Evolutionary conservation across 2,888 invertebrate species (phyloP).

Genomic region (Lymantria monacha): DNA sequence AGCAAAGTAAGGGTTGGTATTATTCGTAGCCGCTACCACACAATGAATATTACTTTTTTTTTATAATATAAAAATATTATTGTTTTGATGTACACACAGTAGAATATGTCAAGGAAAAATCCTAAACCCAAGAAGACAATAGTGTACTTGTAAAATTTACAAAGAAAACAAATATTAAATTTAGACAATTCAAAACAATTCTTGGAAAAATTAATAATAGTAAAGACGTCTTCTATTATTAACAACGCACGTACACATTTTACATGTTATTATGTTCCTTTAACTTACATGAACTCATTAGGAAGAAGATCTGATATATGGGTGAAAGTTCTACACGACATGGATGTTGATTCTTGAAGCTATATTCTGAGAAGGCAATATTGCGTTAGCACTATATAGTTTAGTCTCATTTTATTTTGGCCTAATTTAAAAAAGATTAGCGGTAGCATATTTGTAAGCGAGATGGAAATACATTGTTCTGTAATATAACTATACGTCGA

Average conservation of each 20-base stretch:
- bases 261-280: background rate
- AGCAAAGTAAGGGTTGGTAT: too few species aligned
- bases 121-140: too few species aligned
- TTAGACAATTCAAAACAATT: background rate
- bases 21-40: too few species aligned
- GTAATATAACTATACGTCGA: background rate
- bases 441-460: conserved; percentile 3
- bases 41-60: too few species aligned
- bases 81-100: too few species aligned
- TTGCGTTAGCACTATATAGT: conserved; percentile 67
- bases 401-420: conserved; percentile 60
- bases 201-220: background rate
- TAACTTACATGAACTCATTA: conserved; percentile 40
- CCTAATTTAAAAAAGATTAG: conserved; percentile 31
- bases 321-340: conserved; percentile 47
- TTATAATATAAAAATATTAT: too few species aligned
- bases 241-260: background rate
- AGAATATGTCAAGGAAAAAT: too few species aligned
- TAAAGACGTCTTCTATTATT: background rate
- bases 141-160: too few species aligned
- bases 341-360: conserved; percentile 78
- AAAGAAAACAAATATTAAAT: background rate
- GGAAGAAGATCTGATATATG: conserved; percentile 56
- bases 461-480: background rate
- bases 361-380: conserved; percentile 68